Conservation (phyloP, 92 coral and sea anemone genomes). For the Paramuricea clavata region DNA sequence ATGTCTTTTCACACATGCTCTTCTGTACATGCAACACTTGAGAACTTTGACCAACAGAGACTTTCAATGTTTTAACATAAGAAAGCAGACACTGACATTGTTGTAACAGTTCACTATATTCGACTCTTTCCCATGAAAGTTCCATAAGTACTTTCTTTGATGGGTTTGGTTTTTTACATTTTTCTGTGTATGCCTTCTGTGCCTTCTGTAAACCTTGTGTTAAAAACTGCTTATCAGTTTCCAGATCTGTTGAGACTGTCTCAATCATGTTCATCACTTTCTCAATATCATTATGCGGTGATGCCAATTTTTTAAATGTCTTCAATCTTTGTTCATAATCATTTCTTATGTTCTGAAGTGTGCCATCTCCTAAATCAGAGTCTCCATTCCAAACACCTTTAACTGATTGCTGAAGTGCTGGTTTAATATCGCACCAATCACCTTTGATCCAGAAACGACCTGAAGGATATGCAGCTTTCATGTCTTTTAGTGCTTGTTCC, state of each 20-base stretch:
- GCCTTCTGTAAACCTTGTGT: slow-evolving; percentile 56
- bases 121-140: slow-evolving; percentile 77
- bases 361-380: slow-evolving; percentile 51
- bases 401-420: slow-evolving; percentile 26
- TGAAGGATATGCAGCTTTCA: slow-evolving; percentile 33
- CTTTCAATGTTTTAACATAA: not conserved
- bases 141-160: slow-evolving; percentile 47
- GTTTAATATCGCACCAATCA: slow-evolving; percentile 45
- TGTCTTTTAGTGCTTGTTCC: slow-evolving; percentile 30
- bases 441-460: slow-evolving; percentile 49
- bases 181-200: slow-evolving; percentile 46
- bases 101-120: slow-evolving; percentile 64
- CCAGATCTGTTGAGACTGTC: slow-evolving; percentile 26
- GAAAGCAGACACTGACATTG: slow-evolving; percentile 59
- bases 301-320: slow-evolving; percentile 10
- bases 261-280: slow-evolving; percentile 1
- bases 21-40: not conserved
- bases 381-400: slow-evolving; percentile 46
- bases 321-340: slow-evolving; percentile 38
- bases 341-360: slow-evolving; percentile 12
- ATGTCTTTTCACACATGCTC: too few species aligned
- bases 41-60: not conserved
- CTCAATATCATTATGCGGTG: slow-evolving; percentile 24
- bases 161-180: slow-evolving; percentile 32
- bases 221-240: slow-evolving; percentile 60